Conservation (phyloP, 2,888 invertebrate genomes). For the Schrankia costaestrigalis region DNA sequence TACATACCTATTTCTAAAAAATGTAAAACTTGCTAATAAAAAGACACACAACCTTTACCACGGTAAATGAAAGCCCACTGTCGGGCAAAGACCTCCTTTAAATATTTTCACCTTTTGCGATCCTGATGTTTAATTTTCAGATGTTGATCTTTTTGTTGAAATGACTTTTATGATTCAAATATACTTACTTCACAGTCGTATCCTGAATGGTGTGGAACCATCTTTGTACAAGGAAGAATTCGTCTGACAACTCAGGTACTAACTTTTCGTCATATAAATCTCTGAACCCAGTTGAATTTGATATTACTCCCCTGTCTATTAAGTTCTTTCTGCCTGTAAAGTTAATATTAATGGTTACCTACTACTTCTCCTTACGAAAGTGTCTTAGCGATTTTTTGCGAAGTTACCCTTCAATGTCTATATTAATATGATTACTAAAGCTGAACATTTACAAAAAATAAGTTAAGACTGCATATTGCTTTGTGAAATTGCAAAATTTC, state of each 20-base stretch:
- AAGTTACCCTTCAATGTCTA: too few species aligned
- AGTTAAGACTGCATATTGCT: too few species aligned
- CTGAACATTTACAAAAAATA: too few species aligned
- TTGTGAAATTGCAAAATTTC: too few species aligned
- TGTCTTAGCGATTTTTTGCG: too few species aligned
- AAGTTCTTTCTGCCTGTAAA: not conserved
- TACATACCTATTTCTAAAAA: too few species aligned
- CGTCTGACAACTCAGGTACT: not conserved
- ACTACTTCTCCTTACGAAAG: too few species aligned
- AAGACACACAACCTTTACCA: too few species aligned
- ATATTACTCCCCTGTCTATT: not conserved
- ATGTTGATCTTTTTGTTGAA: constrained; percentile 38
- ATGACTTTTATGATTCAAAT: not conserved
- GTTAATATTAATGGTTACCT: not conserved
- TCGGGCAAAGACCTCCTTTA: too few species aligned
- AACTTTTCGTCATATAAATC: not conserved
- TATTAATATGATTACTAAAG: too few species aligned
- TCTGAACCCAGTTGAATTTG: not conserved
- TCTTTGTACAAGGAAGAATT: not conserved
- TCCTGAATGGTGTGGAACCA: not conserved
- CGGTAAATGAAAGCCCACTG: constrained; percentile 40
- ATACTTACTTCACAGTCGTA: not conserved
- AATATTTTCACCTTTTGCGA: constrained; percentile 39
- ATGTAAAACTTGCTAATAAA: too few species aligned
- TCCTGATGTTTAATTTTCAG: constrained; percentile 35